phyloP scores from a whole-genome alignment of 2,888 invertebrate species.

The Brachypalpus laphriformis region DNA sequence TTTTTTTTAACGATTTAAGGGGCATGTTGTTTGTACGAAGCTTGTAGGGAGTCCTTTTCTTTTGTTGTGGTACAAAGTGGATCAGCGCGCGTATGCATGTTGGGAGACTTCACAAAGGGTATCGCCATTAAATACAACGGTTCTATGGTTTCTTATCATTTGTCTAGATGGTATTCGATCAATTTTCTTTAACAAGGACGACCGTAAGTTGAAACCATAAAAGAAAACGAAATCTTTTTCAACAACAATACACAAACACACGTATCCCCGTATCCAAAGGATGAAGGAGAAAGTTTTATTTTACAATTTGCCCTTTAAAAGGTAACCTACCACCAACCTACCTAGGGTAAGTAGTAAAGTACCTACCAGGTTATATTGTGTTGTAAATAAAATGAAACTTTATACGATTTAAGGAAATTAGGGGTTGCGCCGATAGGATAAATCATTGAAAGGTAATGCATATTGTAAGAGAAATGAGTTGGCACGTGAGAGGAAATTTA shows the following conservation, averaged over 20 bases:
- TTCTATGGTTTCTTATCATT: conserved; percentile 24
- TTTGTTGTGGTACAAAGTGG: not conserved
- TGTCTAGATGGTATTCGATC: conserved; percentile 17
- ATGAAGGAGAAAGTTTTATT: not conserved
- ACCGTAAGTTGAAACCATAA: not conserved
- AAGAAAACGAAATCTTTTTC: conserved; percentile 1
- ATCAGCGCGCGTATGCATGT: not conserved
- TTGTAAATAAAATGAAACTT: not conserved
- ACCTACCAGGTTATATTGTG: not conserved
- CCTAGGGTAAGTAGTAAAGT: not conserved
- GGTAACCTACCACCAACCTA: not conserved
- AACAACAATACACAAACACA: not conserved
- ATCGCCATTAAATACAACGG: conserved; percentile 22
- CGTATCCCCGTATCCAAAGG: not conserved
- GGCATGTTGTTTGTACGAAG: not conserved
- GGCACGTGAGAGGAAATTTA: not conserved
- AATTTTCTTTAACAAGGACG: conserved; percentile 17
- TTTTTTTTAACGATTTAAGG: not conserved
- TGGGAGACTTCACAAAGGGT: conserved; percentile 25
- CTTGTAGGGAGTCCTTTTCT: not conserved
- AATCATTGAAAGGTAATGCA: not conserved
- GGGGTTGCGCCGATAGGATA: not conserved
- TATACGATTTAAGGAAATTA: not conserved
- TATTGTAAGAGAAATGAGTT: not conserved
- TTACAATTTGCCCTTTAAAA: not conserved